Evolutionary conservation across 2,113 vertebrate species (phyloP), one percentile per base, ranked within the genome.

Genomic region (Epinephelus lanceolatus): DNA sequence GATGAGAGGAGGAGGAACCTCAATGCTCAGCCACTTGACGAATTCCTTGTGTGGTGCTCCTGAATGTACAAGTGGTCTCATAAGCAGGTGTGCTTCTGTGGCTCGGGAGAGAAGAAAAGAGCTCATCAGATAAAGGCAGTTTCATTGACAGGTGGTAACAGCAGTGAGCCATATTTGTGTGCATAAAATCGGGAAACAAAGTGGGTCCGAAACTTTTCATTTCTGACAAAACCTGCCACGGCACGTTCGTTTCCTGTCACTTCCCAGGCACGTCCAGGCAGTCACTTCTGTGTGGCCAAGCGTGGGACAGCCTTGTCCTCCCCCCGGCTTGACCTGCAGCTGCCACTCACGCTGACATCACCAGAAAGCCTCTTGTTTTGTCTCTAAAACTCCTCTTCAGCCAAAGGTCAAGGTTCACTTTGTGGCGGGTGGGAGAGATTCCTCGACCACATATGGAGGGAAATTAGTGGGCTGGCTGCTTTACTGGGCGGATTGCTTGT

Each of bases 341-440:
- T 92, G 92, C 87, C 93, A 92, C 85, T 94, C 93, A 93, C 18
- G 57, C 59, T 86, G 89, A 92, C 89, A 84, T 75, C 17, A 63
- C 60, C 73, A 86, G 62, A 88, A 76, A 81, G 66, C 55, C 74
- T 52, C 69, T 89, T 69, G 82, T 88, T 92, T 91, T 89, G 83
- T 93, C 86, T 85, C 40, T 7, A 2, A 68, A 84, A 66, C 59
- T 59, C 76, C 79, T 72, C 72, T 53, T 61, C 8, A 66, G 77
- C 62, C 70, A 91, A 69, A 92, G 93, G 92, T 94, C 90, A 91
- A 85, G 83, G 92, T 88, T 93, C 90, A 88, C 10, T 21, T 25
- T 75, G 81, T 6, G n/a, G 86, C 7, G 60, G 78, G 83, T 57
- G 76, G 81, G 85, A 76, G 84, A 81, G 76, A 85, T 61, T 86